A percentile compares a stretch with the other conserved stretches of the same genome.
Conservation (phyloP, 2,113 vertebrate genomes). For the Antechinus stuartii region DNA sequence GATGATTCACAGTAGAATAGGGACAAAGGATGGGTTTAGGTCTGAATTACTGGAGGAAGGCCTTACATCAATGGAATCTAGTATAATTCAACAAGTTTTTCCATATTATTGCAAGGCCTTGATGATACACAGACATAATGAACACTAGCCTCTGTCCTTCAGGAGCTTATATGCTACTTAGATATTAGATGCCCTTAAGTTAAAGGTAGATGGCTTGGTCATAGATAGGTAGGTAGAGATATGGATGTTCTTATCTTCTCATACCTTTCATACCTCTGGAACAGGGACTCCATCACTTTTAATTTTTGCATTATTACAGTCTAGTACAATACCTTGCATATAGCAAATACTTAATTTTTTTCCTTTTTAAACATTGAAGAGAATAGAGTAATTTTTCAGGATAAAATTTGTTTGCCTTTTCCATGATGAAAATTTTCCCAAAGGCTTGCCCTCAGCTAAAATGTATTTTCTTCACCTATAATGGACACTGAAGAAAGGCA, state of each 20-base stretch:
- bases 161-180: neutral
- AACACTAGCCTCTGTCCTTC: neutral
- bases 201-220: neutral
- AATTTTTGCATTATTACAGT: neutral
- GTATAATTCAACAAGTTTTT: neutral
- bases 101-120: neutral
- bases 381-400: neutral
- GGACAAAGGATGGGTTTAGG: neutral
- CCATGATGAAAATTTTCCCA: neutral
- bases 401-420: neutral
- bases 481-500: neutral
- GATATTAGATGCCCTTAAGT: neutral
- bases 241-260: neutral
- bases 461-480: neutral
- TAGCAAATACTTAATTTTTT: neutral
- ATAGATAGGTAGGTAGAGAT: neutral
- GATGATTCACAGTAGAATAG: neutral
- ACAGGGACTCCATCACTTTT: neutral
- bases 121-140: neutral
- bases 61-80: neutral
- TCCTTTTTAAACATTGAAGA: neutral
- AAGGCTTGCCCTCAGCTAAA: neutral
- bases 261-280: neutral
- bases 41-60: neutral
- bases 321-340: neutral